Evolutionary conservation across 1,140 invertebrate genomes (phyloP), one percentile per base, ranked within the genome.

Genomic region (Hyposmocoma kahamanoa): DNA sequence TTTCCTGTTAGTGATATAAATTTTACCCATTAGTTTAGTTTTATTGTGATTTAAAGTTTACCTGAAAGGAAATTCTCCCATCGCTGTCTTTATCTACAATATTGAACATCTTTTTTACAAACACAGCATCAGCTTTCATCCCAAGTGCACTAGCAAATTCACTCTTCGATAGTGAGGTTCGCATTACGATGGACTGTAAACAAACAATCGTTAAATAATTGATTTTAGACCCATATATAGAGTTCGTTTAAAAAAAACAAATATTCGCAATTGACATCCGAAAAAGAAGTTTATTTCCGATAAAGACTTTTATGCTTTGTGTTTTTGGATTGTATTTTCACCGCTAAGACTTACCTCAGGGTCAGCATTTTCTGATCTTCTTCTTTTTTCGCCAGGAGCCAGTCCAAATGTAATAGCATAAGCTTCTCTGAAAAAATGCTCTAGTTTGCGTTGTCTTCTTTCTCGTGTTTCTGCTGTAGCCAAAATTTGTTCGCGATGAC

Each of bases 81-180:
- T 98, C 97, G 36, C 96, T 90, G 77, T 98, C 96, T 67, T 98
- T 98, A 77, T 99, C 97, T 0, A 99, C 97, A 59, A 99, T 97
- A 62, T 97, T 97, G 75, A 99, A 99, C 97, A 99, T 99, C 86
- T 98, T 96, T 59, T 97, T 94, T 0, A 99, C 97, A 84, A 99
- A 99, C 10, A 99, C 93, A 19, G 97, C 97, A 72, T 98, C 95
- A 0, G 94, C 87, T 82, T 96, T 96, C 96, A 99, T 98, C 15
- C 97, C 98, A 3, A 99, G 86, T 0, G 98, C 98, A 49, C 94
- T 96, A 0, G 98, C 98, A 86, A 99, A 99, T 86, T 99, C 98
- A 26, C 93, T 91, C 85, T 97, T 96, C 0, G 96, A 97, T 36
- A 98, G 81, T 1, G 95, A 96, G 0, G 96, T 98, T 38, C 96